Base-by-base conservation (phyloP, 2,888 invertebrate genomes). In the Fragum sueziense region DNA sequence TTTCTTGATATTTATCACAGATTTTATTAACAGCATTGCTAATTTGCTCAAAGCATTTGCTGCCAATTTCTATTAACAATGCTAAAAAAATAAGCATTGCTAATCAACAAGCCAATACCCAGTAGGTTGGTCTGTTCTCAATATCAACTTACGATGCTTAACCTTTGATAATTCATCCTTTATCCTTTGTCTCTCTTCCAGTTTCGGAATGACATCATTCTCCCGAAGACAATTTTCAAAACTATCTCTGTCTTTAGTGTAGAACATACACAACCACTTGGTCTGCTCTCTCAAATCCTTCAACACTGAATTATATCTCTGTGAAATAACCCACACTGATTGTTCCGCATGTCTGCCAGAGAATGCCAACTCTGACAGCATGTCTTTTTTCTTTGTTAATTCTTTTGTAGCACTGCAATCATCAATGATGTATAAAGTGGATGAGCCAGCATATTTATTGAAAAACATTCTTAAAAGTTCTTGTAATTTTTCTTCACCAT, bases 361-460 rank as follows among this genome's bases (percentile, higher is more conserved):
- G 69, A 84, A 82, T 9, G 84, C 84, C 9, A 84, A 47, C 29
- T 77, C 72, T 22, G 82, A 77, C 33, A 82, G 69, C 77, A 77
- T 77, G 37, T 76, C 76, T 71, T 74, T 78, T 72, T 83, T 84
- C 73, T 86, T 84, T 59, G 76, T 85, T 31, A 79, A 41, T 57
- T 76, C 77, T 34, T 76, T 82, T n/a, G 67, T 73, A 27, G 78
- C 82, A 37, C 65, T 59, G 62, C 79, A 81, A 70, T 85, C 81
- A 67, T 84, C 81, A n/a, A 84, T 82, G 41, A 84, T 76, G 68
- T 80, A 86, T 67, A 86, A 68, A 4, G 80, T 86, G 1, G 79
- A 51, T 2, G 68, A 51, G 33, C 77, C 81, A 29, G 68, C 70
- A 76, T 59, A 82, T 70, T 74, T 59, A 20, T 79, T 73, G 51